Evolutionary conservation across 2,113 vertebrate species (phyloP), one percentile per base, ranked within the genome.

Genomic region (Istiophorus platypterus): DNA sequence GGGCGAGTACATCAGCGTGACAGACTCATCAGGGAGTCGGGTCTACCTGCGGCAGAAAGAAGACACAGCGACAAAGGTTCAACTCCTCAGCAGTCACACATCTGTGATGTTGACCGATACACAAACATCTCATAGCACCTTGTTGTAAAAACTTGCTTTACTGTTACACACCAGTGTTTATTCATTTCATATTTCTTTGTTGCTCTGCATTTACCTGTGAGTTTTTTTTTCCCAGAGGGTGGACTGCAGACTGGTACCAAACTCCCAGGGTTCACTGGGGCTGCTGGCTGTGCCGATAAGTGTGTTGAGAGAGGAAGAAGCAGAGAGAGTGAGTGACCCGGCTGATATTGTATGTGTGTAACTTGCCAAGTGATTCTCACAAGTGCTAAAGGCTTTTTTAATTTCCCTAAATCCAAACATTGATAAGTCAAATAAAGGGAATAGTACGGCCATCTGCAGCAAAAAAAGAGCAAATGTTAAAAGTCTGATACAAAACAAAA

Each of bases 1-100:
- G 62, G 98, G 97, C 58, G 97, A 97, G 49, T 99, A 96, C n/a
- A 11, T 99, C 94, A 96, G 94, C 0, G 97, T 99, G 85, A 99
- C 98, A 0, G 97, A 97, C 74, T 95, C 93, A 0, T 84, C 86
- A 0, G 98, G 98, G 18, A 93, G 88, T 82, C 92, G 98, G 4
- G 96, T 97, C 31, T 99, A 97, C 82, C 93, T 99, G 85, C 84
- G 93, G 7, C 81, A 98, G 56, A 95, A 85, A 26, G 95, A 95
- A 0, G 96, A 97, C 26, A 27, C 68, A 7, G 62, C 78, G 1
- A 18, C 72, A 20, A 91, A 94, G 94, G 94, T 94, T 22, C 47
- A 57, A 31, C 1, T 12, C 12, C 20, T n/a, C 10, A 11, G 20
- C 37, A 8, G n/a, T 39, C 27, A 12, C 41, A 65, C 37, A 47